Conservation (phyloP, 2,113 vertebrate genomes). For the Albula glossodonta region DNA sequence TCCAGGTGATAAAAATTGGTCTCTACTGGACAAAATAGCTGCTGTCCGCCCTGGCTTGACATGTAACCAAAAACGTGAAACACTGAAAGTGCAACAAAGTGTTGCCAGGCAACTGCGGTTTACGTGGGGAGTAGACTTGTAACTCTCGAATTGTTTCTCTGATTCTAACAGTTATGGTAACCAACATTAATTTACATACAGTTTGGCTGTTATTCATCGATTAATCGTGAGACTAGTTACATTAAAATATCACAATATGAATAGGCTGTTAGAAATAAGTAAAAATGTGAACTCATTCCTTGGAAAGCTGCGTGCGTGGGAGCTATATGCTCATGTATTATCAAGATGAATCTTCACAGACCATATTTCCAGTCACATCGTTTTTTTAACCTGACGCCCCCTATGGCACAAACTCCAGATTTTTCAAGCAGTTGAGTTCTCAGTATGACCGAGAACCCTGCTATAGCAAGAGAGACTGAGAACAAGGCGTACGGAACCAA, state of each 20-base stretch:
- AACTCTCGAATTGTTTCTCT: neutral
- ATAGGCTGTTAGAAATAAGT: neutral
- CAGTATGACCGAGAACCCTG: constrained; percentile 29
- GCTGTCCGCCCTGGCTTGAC: no score
- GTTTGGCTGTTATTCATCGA: no score
- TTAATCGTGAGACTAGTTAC: no score
- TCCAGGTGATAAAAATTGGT: neutral
- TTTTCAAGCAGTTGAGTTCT: constrained; percentile 6
- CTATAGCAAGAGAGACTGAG: constrained; percentile 37
- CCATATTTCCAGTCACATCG: neutral
- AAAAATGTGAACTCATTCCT: neutral
- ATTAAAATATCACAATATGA: neutral
- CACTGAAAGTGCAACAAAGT: constrained; percentile 23
- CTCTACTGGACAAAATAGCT: neutral
- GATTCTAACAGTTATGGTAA: no score
- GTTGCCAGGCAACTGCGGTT: constrained; percentile 55
- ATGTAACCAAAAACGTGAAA: neutral
- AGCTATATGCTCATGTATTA: neutral
- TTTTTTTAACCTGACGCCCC: constrained; percentile 17
- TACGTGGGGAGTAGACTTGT: neutral
- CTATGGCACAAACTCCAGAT: constrained; percentile 19
- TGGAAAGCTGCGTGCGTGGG: neutral
- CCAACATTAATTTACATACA: no score
- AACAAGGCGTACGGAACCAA: constrained; percentile 20
- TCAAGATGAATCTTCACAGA: neutral